A percentile compares a stretch with the other conserved stretches of the same genome.
phyloP scores from a whole-genome alignment of 2,113 vertebrate species.

The Oceanodroma tethys region DNA sequence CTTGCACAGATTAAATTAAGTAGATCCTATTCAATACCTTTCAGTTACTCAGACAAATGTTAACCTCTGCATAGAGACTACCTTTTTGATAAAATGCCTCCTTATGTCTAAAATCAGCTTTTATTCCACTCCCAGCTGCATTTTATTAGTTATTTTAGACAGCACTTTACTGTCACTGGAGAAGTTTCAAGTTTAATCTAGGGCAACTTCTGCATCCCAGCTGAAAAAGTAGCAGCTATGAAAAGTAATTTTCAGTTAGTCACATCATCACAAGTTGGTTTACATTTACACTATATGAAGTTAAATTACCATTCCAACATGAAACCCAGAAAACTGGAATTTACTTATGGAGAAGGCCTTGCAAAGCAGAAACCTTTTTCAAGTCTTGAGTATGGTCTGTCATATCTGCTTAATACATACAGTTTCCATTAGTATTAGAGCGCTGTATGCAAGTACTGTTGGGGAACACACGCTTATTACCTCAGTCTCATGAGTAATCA shows the following conservation, averaged over 20 bases:
- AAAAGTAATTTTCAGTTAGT: constrained; percentile 37
- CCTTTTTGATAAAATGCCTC: not conserved
- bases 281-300: constrained; percentile 5
- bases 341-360: not conserved
- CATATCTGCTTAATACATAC: not conserved
- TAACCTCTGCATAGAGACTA: not conserved
- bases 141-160: constrained; percentile 33
- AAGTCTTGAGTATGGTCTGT: not conserved
- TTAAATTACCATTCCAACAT: not conserved
- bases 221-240: constrained; percentile 16
- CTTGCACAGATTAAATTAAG: not conserved
- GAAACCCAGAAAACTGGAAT: not conserved
- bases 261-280: constrained; percentile 27
- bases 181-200: constrained; percentile 35
- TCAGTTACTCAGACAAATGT: not conserved
- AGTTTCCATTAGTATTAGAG: not conserved
- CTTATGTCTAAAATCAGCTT: not conserved
- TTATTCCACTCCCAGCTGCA: not conserved
- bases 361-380: not conserved
- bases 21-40: not conserved
- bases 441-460: not conserved
- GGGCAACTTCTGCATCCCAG: constrained; percentile 6
- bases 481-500: not conserved
- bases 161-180: not conserved
- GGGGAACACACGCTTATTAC: not conserved